Conservation (phyloP, 2,888 invertebrate species). For the Hypolimnas misippus region DNA sequence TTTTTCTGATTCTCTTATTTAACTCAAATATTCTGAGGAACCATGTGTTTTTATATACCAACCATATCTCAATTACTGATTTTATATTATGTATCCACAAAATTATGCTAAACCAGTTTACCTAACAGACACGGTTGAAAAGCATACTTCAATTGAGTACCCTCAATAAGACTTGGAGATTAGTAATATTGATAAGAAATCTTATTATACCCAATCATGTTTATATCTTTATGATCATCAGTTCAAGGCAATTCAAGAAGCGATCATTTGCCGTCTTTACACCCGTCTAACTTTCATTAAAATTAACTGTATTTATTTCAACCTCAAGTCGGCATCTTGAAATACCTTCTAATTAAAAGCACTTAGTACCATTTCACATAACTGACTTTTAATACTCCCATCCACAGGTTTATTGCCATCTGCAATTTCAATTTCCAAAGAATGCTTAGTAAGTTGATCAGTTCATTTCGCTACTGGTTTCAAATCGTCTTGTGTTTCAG, state of each 20-base stretch:
- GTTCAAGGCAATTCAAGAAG: neutral
- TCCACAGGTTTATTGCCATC: neutral
- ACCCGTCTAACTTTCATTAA: neutral
- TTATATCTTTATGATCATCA: conserved; percentile 3
- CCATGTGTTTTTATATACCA: too few species aligned
- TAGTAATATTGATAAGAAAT: neutral
- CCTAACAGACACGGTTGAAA: too few species aligned
- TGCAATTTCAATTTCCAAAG: conserved; percentile 9
- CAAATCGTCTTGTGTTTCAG: conserved; percentile 10
- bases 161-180: too few species aligned
- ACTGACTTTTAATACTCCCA: conserved; percentile 5
- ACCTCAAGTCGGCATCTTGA: neutral
- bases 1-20: too few species aligned
- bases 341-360: conserved; percentile 5
- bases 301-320: neutral
- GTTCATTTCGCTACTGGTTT: conserved; percentile 27
- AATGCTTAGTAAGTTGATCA: neutral
- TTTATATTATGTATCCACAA: too few species aligned
- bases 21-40: too few species aligned
- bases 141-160: too few species aligned
- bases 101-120: too few species aligned
- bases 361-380: neutral
- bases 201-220: neutral
- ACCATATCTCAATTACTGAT: too few species aligned
- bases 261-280: conserved; percentile 3